Evolutionary conservation across 30 jellyfish, hydroid and myxozoan species (phyloP).

Genomic region (Aurelia sp.): DNA sequence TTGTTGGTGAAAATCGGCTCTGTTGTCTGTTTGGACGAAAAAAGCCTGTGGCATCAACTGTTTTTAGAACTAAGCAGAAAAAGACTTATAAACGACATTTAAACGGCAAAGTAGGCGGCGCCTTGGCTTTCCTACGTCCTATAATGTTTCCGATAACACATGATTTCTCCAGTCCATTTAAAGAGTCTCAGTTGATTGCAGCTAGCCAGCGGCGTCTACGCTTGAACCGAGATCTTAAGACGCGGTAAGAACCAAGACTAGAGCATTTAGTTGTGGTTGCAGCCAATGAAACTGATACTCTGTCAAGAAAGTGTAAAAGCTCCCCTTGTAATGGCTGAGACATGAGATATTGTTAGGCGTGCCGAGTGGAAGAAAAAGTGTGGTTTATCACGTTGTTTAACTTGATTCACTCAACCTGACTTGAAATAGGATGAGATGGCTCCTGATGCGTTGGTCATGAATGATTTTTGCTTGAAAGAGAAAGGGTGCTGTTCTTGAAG

Average conservation of each 20-base stretch:
- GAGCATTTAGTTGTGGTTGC: constrained; percentile 51
- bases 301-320: constrained; percentile 1
- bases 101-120: constrained; percentile 53
- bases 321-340: constrained; percentile 1
- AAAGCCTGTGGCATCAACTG: too few relatives aligned
- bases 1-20: too few relatives aligned
- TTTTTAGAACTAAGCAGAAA: too few relatives aligned
- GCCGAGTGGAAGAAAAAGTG: constrained; percentile 45
- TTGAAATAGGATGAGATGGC: too few relatives aligned
- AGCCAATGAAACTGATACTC: constrained; percentile 42
- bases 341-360: constrained; percentile 41
- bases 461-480: too few relatives aligned
- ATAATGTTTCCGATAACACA: constrained; percentile 39
- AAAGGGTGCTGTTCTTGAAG: too few relatives aligned
- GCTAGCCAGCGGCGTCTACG: background rate
- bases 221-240: constrained; percentile 6
- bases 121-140: constrained; percentile 18
- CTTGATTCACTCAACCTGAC: background rate
- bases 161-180: constrained; percentile 31
- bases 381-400: constrained; percentile 52
- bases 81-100: background rate
- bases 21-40: too few relatives aligned
- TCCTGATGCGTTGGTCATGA: too few relatives aligned
- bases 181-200: background rate
- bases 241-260: constrained; percentile 26